phyloP scores from a whole-genome alignment of 2,888 invertebrate species.

The Acrocyrtus sp. region DNA sequence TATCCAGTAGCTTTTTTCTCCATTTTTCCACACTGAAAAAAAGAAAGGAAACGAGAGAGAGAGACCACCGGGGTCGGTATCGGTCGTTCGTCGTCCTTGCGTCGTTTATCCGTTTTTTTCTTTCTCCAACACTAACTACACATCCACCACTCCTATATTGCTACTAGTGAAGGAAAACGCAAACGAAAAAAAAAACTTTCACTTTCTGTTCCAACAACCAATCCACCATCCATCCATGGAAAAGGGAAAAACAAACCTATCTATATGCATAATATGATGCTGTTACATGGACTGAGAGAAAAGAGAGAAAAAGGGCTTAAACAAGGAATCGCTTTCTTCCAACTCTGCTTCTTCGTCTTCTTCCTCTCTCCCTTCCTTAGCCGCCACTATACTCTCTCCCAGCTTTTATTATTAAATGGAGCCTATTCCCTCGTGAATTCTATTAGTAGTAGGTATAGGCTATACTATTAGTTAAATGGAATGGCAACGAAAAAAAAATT shows the following conservation, averaged over 20 bases:
- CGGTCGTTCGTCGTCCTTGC: constrained; percentile 54
- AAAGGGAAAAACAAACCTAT: constrained; percentile 5
- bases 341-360: too few relatives aligned
- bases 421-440: neutral
- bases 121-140: constrained; percentile 21
- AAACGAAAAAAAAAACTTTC: constrained; percentile 18
- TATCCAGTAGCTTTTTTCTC: constrained; percentile 9
- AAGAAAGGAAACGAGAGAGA: constrained; percentile 7
- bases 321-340: neutral
- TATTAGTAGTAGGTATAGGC: too few relatives aligned
- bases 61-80: constrained; percentile 52
- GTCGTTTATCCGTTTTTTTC: constrained; percentile 38
- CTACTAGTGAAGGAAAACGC: neutral
- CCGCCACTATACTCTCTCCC: constrained; percentile 8
- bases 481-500: constrained; percentile 1
- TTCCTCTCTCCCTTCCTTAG: neutral
- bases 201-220: constrained; percentile 2
- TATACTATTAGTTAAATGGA: constrained; percentile 1
- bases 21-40: neutral
- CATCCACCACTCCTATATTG: constrained; percentile 2
- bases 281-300: neutral
- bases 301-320: neutral
- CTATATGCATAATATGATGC: neutral
- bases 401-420: constrained; percentile 17
- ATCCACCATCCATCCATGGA: constrained; percentile 39